Percentiles rank a stretch among this genome's conserved stretches.
phyloP scores from a whole-genome alignment of 1,140 invertebrate genomes.

The Plutomurus gul region DNA sequence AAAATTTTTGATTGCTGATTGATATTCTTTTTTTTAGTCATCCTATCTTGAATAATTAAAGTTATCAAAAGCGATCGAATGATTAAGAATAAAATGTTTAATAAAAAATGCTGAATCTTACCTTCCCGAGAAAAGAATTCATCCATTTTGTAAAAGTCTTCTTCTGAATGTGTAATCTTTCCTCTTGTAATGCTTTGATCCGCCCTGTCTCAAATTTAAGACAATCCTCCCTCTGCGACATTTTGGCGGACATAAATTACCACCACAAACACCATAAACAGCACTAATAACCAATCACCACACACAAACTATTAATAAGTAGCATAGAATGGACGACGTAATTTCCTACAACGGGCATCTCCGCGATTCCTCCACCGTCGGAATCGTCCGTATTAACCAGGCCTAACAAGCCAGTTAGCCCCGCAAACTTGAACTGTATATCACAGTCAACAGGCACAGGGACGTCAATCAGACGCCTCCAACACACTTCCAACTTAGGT shows the following conservation, averaged over 20 bases:
- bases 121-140: conserved; percentile 97
- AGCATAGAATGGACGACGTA: not conserved
- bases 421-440: not conserved
- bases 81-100: not conserved
- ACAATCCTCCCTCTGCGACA: conserved; percentile 63
- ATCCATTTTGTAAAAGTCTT: conserved; percentile 99
- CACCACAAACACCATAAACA: not conserved
- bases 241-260: not conserved
- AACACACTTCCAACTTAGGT: no score
- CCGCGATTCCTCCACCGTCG: not conserved
- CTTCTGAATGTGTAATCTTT: conserved; percentile 96
- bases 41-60: no score
- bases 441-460: conserved; percentile 10
- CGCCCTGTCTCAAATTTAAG: conserved; percentile 94
- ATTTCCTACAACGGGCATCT: conserved; percentile 13
- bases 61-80: no score
- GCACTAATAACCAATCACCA: not conserved
- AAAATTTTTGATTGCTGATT: no score
- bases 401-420: not conserved
- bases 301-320: not conserved
- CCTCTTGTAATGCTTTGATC: conserved; percentile 94
- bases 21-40: no score
- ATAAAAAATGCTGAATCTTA: conserved; percentile 58
- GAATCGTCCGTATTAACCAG: not conserved
- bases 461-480: no score